Conservation (phyloP, 2,888 invertebrate genomes). For the Torymus texanus region DNA sequence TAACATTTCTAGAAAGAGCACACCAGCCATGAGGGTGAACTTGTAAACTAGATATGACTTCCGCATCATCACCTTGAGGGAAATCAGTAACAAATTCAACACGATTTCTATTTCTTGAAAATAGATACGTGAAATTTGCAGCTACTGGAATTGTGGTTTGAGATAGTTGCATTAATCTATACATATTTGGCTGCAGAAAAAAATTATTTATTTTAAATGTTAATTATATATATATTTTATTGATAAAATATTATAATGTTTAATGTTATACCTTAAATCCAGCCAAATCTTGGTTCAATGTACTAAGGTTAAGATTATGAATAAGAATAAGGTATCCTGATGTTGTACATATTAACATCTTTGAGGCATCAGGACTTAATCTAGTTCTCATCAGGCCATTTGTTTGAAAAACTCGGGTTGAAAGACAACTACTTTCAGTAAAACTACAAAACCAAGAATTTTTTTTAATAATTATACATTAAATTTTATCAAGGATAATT, state of each 20-base stretch:
- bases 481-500: background rate
- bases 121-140: slow-evolving; percentile 88
- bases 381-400: slow-evolving; percentile 91
- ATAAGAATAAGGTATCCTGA: slow-evolving; percentile 93
- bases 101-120: slow-evolving; percentile 87
- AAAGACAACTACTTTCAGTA: slow-evolving; percentile 85
- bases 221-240: slow-evolving; percentile 3
- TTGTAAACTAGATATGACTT: slow-evolving; percentile 92
- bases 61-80: slow-evolving; percentile 89
- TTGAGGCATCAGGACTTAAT: slow-evolving; percentile 88
- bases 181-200: slow-evolving; percentile 87
- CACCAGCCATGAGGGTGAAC: slow-evolving; percentile 94
- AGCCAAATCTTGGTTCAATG: slow-evolving; percentile 86
- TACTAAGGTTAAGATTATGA: slow-evolving; percentile 89
- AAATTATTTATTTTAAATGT: slow-evolving; percentile 24
- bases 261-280: slow-evolving; percentile 84
- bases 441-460: slow-evolving; percentile 69
- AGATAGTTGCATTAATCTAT: slow-evolving; percentile 91
- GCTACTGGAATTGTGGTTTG: slow-evolving; percentile 88
- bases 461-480: background rate
- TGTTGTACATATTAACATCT: slow-evolving; percentile 93
- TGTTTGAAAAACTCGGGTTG: slow-evolving; percentile 90
- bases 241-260: background rate
- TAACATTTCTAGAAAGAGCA: slow-evolving; percentile 91
- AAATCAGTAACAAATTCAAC: slow-evolving; percentile 95